Evolutionary conservation across 2,888 invertebrate species (phyloP), one percentile per base, ranked within the genome.

Genomic region (Lycia hirtaria): DNA sequence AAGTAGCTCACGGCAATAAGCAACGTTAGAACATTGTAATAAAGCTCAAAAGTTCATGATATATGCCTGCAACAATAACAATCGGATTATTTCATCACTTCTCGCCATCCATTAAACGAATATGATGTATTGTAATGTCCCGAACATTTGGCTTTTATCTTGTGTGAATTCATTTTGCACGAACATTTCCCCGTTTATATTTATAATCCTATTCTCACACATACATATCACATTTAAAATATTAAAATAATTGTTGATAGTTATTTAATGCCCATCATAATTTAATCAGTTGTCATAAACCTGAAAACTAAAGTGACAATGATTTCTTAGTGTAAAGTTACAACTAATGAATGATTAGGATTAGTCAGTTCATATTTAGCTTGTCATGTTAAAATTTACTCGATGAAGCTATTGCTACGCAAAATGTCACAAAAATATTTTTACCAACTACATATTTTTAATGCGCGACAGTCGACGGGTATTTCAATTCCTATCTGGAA

Each of bases 401-500:
- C n/a, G n/a, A n/a, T n/a, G n/a, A n/a, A n/a, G n/a, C n/a, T n/a
- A n/a, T n/a, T 4, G 26, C 9, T 26, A 6, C 9, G 6, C 35
- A 17, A 1, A 17, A 37, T 37, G 6, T 19, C 4, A 12, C 6
- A n/a, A 38, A 22, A 38, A 38, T 32, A 14, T 4, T 14, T 32
- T 15, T 14, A 5, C 26, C 26, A 17, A 7, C 14, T 7, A 6
- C 5, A 20, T 30, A 20, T 30, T 45, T 44, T 38, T 24, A 20
- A 22, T 22, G 26, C 14, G n/a, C n/a, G n/a, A n/a, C n/a, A n/a
- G n/a, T n/a, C n/a, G 19, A 28, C 12, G 22, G 7, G 38, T 41
- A 38, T 66, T 57, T 26, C 26, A 35, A 43, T 50, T 67, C 73
- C 68, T 71, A 66, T 68, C 71, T 67, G 45, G 41, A 26, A 26